These are phyloP conservation scores for Melanotaenia boesemani DNA, from an alignment of 2,797 vertebrate genomes.

Conservation along the genomic window DNA sequence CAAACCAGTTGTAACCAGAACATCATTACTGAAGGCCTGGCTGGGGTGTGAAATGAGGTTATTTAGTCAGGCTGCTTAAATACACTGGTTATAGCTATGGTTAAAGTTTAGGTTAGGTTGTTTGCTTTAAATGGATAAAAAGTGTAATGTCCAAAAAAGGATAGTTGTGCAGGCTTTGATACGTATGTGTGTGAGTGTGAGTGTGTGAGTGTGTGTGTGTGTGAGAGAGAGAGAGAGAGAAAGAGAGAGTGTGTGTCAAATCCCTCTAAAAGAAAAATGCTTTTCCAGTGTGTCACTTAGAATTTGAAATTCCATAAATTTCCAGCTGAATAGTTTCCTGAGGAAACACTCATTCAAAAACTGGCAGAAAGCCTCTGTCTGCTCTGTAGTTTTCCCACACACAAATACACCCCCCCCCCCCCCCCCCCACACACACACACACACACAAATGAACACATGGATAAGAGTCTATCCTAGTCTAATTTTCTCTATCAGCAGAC, in stretches of 20 bases:
- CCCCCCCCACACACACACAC: conserved; percentile 4
- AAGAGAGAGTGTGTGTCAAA: conserved; percentile 38
- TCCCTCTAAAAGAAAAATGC: conserved; percentile 54
- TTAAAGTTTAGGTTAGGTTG: neutral
- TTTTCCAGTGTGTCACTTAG: conserved; percentile 64
- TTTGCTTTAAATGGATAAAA: neutral
- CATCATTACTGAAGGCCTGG: neutral
- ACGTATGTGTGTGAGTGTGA: conserved; percentile 2
- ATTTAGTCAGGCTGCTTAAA: too few relatives aligned
- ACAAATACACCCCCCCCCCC: neutral
- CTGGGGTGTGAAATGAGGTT: neutral
- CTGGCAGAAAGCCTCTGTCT: conserved; percentile 56
- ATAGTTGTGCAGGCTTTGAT: neutral
- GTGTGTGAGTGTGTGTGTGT: conserved; percentile 13
- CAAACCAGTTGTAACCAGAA: neutral
- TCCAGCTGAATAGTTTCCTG: conserved; percentile 77
- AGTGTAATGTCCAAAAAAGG: neutral
- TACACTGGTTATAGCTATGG: neutral
- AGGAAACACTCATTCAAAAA: conserved; percentile 71
- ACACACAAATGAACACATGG: neutral
- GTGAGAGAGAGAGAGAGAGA: neutral
- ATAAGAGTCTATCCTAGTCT: neutral
- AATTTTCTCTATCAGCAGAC: conserved; percentile 3
- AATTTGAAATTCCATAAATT: conserved; percentile 73
- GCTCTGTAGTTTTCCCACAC: conserved; percentile 48